Evolutionary conservation across 2,888 invertebrate genomes (phyloP), one percentile per base, ranked within the genome.

Genomic region (Hermodice carunculata): DNA sequence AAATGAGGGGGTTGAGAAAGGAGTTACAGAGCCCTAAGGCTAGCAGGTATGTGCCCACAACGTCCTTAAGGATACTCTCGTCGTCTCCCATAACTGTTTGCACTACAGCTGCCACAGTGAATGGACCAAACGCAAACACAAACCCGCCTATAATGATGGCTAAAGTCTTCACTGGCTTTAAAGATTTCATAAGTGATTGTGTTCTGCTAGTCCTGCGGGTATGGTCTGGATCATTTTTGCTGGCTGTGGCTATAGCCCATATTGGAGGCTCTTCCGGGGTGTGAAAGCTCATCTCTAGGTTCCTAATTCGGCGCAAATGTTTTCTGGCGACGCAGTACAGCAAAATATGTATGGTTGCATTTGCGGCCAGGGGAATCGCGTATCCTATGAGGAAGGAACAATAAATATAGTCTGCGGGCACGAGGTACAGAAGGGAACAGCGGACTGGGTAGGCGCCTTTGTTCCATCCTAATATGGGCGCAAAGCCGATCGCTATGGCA

Each of bases 1-100:
- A 52, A 4, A 52, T 52, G 6, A 52, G 6, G 32, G 52, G 52
- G 52, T 52, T 52, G 6, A 52, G 22, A 32, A 29, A 52, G 19
- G 31, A 31, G 32, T 52, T 52, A 8, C 14, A 29, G 11, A 26
- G 31, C 14, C 52, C 52, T 3, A 52, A 19, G 29, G 32, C 3
- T n/a, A 52, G 52, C 32, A 52, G 22, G 19, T 52, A 52, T 22
- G 52, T 52, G 4, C 52, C 52, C 3, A 32, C 19, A 6, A 52
- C n/a, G 19, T 52, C 52, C 29, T 52, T 11, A 11, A 52, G 52
- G 52, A 6, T 8, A 22, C 52, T 32, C n/a, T n/a, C n/a, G 52
- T 6, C 52, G 3, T 14, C 11, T n/a, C 52, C 52, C n/a, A 31
- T 32, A 4, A 22, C 32, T 17, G 26, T 32, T 34, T 52, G 52